phyloP scores from a whole-genome alignment of 2,888 invertebrate species.

The Oligia strigilis region DNA sequence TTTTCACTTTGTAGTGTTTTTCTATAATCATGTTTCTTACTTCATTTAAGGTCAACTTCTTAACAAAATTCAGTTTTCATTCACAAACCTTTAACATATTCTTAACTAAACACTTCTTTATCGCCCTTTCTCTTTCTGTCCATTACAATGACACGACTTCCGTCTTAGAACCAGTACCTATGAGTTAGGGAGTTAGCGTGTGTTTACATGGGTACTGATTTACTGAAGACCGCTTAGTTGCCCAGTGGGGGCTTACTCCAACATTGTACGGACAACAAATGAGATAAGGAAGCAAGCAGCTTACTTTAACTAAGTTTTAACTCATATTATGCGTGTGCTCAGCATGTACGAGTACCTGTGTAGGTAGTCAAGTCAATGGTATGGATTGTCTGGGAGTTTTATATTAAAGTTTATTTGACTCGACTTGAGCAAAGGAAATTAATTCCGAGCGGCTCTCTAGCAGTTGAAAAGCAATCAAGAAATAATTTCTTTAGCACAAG shows the following conservation, averaged over 20 bases:
- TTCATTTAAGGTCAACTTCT: background rate
- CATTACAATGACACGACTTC: conserved; percentile 18
- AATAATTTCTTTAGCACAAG: background rate
- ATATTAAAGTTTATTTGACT: background rate
- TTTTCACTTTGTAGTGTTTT: too few species aligned
- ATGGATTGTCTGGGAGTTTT: background rate
- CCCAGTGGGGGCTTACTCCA: background rate
- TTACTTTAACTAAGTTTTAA: background rate
- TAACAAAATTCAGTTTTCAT: conserved; percentile 3
- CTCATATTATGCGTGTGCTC: background rate
- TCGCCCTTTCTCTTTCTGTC: conserved; percentile 5
- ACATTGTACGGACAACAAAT: background rate
- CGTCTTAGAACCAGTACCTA: conserved; percentile 25
- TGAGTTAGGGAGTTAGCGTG: background rate
- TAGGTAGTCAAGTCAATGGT: background rate
- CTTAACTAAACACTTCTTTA: background rate
- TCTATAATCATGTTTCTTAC: too few species aligned
- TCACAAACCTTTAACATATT: background rate
- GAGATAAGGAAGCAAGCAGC: background rate
- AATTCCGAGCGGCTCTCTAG: too few species aligned
- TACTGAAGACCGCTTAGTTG: conserved; percentile 9
- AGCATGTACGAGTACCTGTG: too few species aligned
- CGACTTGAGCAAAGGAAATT: background rate
- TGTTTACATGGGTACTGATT: conserved; percentile 4
- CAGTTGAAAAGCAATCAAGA: background rate